These are phyloP conservation scores for Tricholauxania praeusta DNA, from an alignment of 2,888 invertebrate species.

Conservation along the genomic window DNA sequence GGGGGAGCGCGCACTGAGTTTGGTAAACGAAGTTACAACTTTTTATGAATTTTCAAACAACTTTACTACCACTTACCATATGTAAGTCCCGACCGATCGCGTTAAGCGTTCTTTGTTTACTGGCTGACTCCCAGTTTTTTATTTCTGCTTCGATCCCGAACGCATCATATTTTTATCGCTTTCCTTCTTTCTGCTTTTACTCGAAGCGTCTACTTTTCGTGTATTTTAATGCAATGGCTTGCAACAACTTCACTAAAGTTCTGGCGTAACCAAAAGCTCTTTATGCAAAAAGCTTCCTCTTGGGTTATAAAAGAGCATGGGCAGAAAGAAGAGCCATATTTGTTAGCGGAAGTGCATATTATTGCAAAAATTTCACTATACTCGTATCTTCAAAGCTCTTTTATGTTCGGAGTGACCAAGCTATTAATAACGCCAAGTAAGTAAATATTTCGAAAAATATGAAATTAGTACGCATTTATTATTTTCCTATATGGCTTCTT, in stretches of 20 bases:
- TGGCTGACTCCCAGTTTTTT: conserved; percentile 48
- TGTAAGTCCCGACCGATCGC: conserved; percentile 53
- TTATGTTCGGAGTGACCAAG: background rate
- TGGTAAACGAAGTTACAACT: background rate
- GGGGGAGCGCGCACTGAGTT: background rate
- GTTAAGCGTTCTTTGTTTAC: conserved; percentile 63
- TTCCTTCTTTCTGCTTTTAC: conserved; percentile 49
- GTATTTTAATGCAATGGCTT: conserved; percentile 39
- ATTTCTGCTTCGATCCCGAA: conserved; percentile 42
- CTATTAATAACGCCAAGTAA: too few relatives aligned
- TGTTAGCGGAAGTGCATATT: conserved; percentile 19
- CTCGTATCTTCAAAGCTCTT: conserved; percentile 37
- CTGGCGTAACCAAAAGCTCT: conserved; percentile 23
- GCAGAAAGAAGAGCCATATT: background rate
- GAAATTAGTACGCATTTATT: too few relatives aligned
- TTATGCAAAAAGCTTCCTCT: background rate
- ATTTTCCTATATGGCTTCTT: too few relatives aligned
- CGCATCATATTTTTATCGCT: conserved; percentile 28
- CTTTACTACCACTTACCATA: background rate
- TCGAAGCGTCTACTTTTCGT: conserved; percentile 36
- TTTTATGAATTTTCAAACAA: background rate
- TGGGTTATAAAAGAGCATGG: too few relatives aligned
- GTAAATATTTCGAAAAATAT: too few relatives aligned
- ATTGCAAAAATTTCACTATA: conserved; percentile 32
- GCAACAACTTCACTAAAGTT: conserved; percentile 21